Evolutionary conservation across 2,797 vertebrate species (phyloP).

Genomic region (Eurystomus glaucurus): DNA sequence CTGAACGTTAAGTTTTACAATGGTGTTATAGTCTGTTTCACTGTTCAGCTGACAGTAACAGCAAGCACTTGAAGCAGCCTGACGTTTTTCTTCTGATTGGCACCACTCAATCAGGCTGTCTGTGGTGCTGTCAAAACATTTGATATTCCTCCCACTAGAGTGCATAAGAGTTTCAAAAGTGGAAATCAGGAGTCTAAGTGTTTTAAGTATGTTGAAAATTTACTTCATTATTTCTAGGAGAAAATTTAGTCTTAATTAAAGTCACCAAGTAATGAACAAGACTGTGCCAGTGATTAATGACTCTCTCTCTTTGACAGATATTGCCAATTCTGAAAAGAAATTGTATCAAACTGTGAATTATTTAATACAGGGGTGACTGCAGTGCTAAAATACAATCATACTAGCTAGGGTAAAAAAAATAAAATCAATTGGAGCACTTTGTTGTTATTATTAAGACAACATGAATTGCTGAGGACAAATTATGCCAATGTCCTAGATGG

Average conservation of each 20-base stretch:
- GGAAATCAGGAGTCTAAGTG: not conserved
- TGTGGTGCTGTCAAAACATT: not conserved
- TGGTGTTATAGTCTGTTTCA: not conserved
- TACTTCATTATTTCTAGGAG: not conserved
- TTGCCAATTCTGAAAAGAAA: not conserved
- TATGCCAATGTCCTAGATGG: not conserved
- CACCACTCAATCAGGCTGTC: not conserved
- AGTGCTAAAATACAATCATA: not conserved
- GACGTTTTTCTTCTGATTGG: not conserved
- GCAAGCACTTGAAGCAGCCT: not conserved
- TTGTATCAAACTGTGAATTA: not conserved
- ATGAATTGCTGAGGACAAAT: not conserved
- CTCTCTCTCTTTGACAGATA: not conserved
- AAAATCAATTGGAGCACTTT: not conserved
- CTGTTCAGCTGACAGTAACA: not conserved
- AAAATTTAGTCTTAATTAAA: constrained; percentile 26
- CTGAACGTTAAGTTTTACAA: not conserved
- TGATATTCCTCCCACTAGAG: not conserved
- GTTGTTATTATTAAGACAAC: not conserved
- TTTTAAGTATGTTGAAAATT: not conserved
- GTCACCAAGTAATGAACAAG: not conserved
- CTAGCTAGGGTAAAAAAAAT: not conserved
- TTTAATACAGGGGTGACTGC: not conserved
- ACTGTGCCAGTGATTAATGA: not conserved
- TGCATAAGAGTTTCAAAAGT: not conserved